Evolutionary conservation across 1,140 invertebrate species (phyloP).

Genomic region (Palaemon carinicauda): DNA sequence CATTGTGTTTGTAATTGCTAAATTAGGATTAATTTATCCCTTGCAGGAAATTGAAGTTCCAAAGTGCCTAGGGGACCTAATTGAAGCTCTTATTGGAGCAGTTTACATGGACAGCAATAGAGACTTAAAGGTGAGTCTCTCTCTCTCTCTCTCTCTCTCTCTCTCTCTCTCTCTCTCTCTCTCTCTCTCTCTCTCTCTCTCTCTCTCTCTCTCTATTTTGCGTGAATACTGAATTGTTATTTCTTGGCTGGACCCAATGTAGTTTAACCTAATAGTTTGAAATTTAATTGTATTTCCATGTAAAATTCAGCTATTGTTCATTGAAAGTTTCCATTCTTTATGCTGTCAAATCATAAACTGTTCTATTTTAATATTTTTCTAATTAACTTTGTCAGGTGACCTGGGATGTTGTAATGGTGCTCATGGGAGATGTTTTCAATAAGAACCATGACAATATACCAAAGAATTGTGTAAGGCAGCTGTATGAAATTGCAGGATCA

Average conservation of each 20-base stretch:
- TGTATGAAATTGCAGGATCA: slow-evolving; percentile 5
- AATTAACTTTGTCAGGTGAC: neutral
- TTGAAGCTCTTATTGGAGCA: slow-evolving; percentile 55
- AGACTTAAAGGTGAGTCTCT: slow-evolving; percentile 27
- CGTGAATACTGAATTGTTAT: too few species aligned
- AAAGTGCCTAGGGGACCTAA: slow-evolving; percentile 51
- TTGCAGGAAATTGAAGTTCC: slow-evolving; percentile 55
- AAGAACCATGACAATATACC: neutral
- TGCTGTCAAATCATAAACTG: too few species aligned
- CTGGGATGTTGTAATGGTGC: slow-evolving; percentile 21
- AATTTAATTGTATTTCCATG: too few species aligned
- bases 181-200: neutral
- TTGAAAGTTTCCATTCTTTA: too few species aligned
- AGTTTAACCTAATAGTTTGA: too few species aligned
- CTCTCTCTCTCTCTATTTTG: neutral
- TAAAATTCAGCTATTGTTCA: too few species aligned
- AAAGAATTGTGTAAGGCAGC: slow-evolving; percentile 1
- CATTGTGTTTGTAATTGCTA: too few species aligned
- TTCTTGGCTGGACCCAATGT: too few species aligned
- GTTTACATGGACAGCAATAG: slow-evolving; percentile 47
- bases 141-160: neutral
- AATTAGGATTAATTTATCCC: too few species aligned
- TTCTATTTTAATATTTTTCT: neutral
- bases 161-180: neutral
- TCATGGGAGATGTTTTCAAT: slow-evolving; percentile 14